These are phyloP conservation scores for Patiria pectinifera DNA, from an alignment of 53 echinoderm and acorn worm species.

Conservation along the genomic window DNA sequence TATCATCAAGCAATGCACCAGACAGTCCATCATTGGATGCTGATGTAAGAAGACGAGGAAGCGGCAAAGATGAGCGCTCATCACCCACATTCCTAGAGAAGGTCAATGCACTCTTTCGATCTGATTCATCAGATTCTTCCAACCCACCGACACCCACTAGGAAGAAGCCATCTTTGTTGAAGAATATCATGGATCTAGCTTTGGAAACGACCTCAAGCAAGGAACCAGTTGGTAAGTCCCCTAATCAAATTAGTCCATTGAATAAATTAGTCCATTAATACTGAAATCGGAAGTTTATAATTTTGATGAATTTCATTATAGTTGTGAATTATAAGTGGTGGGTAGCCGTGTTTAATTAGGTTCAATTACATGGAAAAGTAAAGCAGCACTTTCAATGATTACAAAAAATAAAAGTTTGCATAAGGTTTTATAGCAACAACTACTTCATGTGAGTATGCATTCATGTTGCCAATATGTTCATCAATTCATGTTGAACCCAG, in stretches of 20 bases:
- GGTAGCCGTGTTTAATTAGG: too few relatives aligned
- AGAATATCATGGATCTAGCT: constrained; percentile 91
- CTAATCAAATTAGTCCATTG: background rate
- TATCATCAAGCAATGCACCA: constrained; percentile 5
- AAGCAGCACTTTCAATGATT: too few relatives aligned
- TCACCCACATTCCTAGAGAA: constrained; percentile 92
- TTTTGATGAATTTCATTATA: too few relatives aligned
- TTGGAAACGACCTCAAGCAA: constrained; percentile 71
- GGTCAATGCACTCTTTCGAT: constrained; percentile 89
- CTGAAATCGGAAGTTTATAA: too few relatives aligned
- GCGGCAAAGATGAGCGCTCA: constrained; percentile 58
- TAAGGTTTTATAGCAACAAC: too few relatives aligned
- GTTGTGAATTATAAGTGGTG: too few relatives aligned
- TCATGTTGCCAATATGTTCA: too few relatives aligned
- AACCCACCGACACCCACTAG: constrained; percentile 85
- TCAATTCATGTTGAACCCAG: too few relatives aligned
- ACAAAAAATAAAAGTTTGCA: too few relatives aligned
- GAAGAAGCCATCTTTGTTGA: constrained; percentile 79
- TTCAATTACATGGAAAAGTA: too few relatives aligned
- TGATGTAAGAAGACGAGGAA: constrained; percentile 22
- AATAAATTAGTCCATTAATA: too few relatives aligned
- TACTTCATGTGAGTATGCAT: too few relatives aligned
- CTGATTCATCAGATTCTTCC: constrained; percentile 92
- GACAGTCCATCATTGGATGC: constrained; percentile 2
- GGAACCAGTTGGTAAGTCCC: constrained; percentile 64